These are phyloP conservation scores for Camelus dromedarius DNA, from an alignment of 2,113 vertebrate species.

Conservation along the genomic window DNA sequence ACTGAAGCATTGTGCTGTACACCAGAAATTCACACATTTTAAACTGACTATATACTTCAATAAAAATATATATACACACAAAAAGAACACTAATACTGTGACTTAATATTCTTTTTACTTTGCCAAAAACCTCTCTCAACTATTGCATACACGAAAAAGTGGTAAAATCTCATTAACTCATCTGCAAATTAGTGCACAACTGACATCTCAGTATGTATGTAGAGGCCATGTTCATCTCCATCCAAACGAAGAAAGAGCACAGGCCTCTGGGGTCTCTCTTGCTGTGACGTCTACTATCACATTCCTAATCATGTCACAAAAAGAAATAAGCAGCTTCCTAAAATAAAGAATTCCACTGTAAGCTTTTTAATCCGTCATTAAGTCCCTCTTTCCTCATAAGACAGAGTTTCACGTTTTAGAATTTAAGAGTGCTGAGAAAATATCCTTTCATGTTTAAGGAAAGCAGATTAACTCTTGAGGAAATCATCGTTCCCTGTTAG, in stretches of 20 bases:
- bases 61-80: too few relatives aligned
- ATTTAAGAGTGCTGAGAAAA: slow-evolving; percentile 79
- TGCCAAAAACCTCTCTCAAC: slow-evolving; percentile 13
- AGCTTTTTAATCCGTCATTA: slow-evolving; percentile 80
- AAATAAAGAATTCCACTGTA: slow-evolving; percentile 79
- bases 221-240: slow-evolving; percentile 75
- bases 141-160: background rate
- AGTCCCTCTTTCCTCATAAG: slow-evolving; percentile 80
- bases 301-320: slow-evolving; percentile 79
- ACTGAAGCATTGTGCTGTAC: too few relatives aligned
- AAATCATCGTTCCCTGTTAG: slow-evolving; percentile 83
- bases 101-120: slow-evolving; percentile 58
- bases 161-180: slow-evolving; percentile 81
- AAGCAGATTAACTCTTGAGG: slow-evolving; percentile 87
- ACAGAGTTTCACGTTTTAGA: slow-evolving; percentile 83
- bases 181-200: slow-evolving; percentile 66
- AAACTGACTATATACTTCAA: too few relatives aligned
- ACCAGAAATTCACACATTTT: too few relatives aligned
- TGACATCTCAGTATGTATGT: slow-evolving; percentile 55
- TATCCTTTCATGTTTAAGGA: slow-evolving; percentile 85
- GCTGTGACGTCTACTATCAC: slow-evolving; percentile 80
- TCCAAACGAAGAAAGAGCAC: slow-evolving; percentile 78
- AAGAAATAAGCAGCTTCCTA: slow-evolving; percentile 82
- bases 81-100: slow-evolving; percentile 2
- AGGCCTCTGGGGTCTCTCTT: slow-evolving; percentile 70